Evolutionary conservation across 2,797 vertebrate species (phyloP).

Genomic region (Argentina silus): DNA sequence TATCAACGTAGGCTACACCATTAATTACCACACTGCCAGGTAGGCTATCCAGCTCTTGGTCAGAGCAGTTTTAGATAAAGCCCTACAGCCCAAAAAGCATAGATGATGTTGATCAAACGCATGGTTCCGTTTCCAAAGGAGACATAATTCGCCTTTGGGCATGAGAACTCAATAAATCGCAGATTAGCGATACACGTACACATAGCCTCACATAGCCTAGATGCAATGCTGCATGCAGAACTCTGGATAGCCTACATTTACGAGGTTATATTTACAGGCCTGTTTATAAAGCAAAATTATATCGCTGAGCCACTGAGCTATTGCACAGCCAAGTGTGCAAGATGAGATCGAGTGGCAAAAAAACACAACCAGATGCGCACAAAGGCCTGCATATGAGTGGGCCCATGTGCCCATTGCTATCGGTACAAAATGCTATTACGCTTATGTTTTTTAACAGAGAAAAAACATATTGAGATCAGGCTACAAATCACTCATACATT

Average conservation of each 20-base stretch:
- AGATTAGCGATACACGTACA: neutral
- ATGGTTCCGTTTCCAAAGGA: neutral
- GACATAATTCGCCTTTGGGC: neutral
- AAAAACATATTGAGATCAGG: too few relatives aligned
- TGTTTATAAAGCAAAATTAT: neutral
- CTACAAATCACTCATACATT: too few relatives aligned
- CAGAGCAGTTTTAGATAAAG: neutral
- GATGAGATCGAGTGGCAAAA: neutral
- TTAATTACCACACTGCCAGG: neutral
- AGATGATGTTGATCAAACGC: neutral
- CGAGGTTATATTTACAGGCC: neutral
- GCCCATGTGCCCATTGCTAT: too few relatives aligned
- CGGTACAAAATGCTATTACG: too few relatives aligned
- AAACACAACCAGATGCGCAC: too few relatives aligned
- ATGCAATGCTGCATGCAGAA: neutral
- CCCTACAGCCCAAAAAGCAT: neutral
- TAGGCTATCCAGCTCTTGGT: neutral
- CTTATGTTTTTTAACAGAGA: too few relatives aligned
- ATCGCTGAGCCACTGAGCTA: neutral
- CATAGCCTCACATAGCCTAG: neutral
- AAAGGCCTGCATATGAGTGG: too few relatives aligned
- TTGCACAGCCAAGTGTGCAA: neutral
- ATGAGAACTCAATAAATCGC: neutral
- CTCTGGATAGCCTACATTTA: neutral
- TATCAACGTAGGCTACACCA: neutral